phyloP scores from a whole-genome alignment of 2,888 invertebrate species.

The Macrophya alboannulata region DNA sequence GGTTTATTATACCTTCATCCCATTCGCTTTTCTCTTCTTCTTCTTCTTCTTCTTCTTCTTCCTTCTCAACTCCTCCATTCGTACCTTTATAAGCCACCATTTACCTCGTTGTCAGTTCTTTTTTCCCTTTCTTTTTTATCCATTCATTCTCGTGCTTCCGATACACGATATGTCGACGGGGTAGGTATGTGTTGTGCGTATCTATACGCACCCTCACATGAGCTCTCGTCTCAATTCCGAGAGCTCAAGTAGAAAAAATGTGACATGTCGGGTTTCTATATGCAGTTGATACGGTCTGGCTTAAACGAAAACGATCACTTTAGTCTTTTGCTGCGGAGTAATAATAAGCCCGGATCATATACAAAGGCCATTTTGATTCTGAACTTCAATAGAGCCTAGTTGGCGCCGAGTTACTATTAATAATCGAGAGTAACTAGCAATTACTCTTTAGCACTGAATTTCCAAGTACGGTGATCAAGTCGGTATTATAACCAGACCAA shows the following conservation, averaged over 20 bases:
- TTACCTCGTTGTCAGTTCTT: neutral
- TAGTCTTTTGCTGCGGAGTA: neutral
- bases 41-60: neutral
- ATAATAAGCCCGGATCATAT: neutral
- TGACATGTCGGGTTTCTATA: neutral
- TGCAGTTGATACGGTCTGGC: neutral
- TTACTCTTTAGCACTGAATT: slow-evolving; percentile 17
- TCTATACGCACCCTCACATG: neutral
- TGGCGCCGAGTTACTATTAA: slow-evolving; percentile 12
- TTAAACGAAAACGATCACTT: neutral
- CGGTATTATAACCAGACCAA: neutral
- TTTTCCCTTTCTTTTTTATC: neutral
- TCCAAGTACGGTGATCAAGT: slow-evolving; percentile 11
- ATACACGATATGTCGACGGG: neutral
- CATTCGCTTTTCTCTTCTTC: neutral
- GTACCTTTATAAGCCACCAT: neutral
- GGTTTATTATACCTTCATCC: neutral
- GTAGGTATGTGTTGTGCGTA: neutral
- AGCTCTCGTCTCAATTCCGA: neutral
- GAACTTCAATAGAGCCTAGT: slow-evolving; percentile 21
- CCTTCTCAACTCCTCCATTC: neutral
- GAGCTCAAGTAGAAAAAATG: slow-evolving; percentile 21
- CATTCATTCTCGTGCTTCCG: neutral
- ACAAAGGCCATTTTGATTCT: slow-evolving; percentile 47
- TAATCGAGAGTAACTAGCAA: slow-evolving; percentile 16